Evolutionary conservation across 2,113 vertebrate species (phyloP), one percentile per base, ranked within the genome.

Genomic region (Peromyscus polionotus): DNA sequence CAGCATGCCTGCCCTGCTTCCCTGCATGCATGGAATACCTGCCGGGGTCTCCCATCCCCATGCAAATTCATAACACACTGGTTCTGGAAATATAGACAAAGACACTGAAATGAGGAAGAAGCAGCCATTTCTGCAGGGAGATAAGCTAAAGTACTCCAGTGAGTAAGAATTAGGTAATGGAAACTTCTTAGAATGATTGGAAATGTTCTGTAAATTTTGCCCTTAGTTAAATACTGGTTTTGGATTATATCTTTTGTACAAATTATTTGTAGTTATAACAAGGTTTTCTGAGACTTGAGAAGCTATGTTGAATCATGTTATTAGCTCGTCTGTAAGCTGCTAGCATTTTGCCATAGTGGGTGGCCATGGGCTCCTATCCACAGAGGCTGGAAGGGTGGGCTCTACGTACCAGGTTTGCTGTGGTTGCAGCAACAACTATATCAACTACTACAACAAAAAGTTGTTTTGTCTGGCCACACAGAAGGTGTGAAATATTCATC

Each of bases 211-310:
- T 59, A 92, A 90, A 79, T 87, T 79, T 90, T 68, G 73, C 48
- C 5, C 12, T 45, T 73, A 77, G 33, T 79, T 92, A 84, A 91
- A 24, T 81, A 45, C 54, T 83, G 2, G 54, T 83, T 83, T 83
- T 26, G 51, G 14, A 33, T 79, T 79, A 39, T 83, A 54, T 94
- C 88, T 97, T 77, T 5, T 81, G 24, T 83, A 22, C 22, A 8
- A 68, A 65, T 89, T 59, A 96, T 75, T 73, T 91, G 63, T 77
- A 94, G 91, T 91, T 48, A 48, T 67, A 96, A 12, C 72, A 77
- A 91, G 22, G 42, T 28, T 83, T 91, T 87, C 73, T 87, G 61
- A 39, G 42, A 79, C 54, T 81, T 93, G 9, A 83, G 7, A 92
- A 90, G 11, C 8, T 57, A 20, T 0, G 1, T 26, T 86, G 67